A percentile compares a stretch with the other conserved stretches of the same genome.
Conservation (phyloP, 2,888 invertebrate species). For the Dinocampus coccinellae region DNA sequence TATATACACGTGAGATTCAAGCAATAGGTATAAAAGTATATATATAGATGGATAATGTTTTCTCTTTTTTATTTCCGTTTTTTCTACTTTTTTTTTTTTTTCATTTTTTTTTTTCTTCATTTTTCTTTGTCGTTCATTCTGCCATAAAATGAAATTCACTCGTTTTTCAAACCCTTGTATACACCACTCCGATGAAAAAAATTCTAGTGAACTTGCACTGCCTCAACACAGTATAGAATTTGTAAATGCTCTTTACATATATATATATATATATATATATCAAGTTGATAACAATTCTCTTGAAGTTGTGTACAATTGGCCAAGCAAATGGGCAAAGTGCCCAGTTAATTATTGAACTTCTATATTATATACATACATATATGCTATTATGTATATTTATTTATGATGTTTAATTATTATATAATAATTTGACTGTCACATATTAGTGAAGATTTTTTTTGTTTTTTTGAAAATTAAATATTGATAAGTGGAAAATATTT, state of each 20-base stretch:
- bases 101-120: neutral
- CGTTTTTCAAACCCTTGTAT: neutral
- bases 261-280: neutral
- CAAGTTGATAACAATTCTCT: neutral
- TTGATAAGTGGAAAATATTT: too few species aligned
- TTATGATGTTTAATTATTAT: neutral
- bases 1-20: conserved; percentile 26
- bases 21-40: neutral
- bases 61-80: conserved; percentile 4
- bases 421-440: neutral
- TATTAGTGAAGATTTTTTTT: neutral
- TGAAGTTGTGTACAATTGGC: conserved; percentile 18
- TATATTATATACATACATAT: neutral
- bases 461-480: neutral
- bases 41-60: neutral
- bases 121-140: neutral
- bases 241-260: conserved; percentile 14
- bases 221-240: neutral
- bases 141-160: conserved; percentile 6
- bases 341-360: conserved; percentile 1
- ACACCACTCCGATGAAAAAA: neutral
- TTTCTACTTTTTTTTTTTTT: conserved; percentile 5
- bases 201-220: neutral
- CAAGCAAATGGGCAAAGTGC: conserved; percentile 31
- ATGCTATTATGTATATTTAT: neutral